A percentile compares a stretch with the other conserved stretches of the same genome.
These are phyloP conservation scores for Labroides dimidiatus DNA, from an alignment of 2,797 vertebrate genomes.

Conservation along the genomic window DNA sequence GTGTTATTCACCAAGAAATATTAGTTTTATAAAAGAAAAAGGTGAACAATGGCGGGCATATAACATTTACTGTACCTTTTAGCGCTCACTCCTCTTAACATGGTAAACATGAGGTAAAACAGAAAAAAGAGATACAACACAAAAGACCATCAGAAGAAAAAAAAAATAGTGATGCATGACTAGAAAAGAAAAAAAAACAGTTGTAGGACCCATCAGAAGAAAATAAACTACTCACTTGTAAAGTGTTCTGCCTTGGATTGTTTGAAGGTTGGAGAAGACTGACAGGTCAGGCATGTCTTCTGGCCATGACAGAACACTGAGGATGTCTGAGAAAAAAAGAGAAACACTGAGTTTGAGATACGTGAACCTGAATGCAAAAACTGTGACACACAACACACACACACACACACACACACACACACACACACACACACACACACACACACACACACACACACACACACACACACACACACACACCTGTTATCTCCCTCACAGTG, in stretches of 20 bases:
- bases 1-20: neutral
- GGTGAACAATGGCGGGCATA: neutral
- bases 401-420: neutral
- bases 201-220: neutral
- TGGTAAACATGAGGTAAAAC: slow-evolving; percentile 24
- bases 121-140: slow-evolving; percentile 49
- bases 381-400: neutral
- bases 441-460: neutral
- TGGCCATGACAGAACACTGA: slow-evolving; percentile 90
- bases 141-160: slow-evolving; percentile 29
- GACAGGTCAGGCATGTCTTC: slow-evolving; percentile 86
- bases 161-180: neutral
- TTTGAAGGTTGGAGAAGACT: slow-evolving; percentile 86
- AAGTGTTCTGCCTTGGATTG: slow-evolving; percentile 81
- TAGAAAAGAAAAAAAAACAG: slow-evolving; percentile 13
- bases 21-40: neutral
- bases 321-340: slow-evolving; percentile 84
- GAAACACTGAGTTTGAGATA: slow-evolving; percentile 62
- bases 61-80: slow-evolving; percentile 76
- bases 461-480: slow-evolving; percentile 78
- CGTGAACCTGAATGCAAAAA: slow-evolving; percentile 20
- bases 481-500: slow-evolving; percentile 94
- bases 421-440: slow-evolving; percentile 71
- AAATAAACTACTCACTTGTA: slow-evolving; percentile 74
- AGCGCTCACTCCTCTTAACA: slow-evolving; percentile 71